phyloP scores from a whole-genome alignment of 2,797 vertebrate species.

The Pipistrellus nathusii region DNA sequence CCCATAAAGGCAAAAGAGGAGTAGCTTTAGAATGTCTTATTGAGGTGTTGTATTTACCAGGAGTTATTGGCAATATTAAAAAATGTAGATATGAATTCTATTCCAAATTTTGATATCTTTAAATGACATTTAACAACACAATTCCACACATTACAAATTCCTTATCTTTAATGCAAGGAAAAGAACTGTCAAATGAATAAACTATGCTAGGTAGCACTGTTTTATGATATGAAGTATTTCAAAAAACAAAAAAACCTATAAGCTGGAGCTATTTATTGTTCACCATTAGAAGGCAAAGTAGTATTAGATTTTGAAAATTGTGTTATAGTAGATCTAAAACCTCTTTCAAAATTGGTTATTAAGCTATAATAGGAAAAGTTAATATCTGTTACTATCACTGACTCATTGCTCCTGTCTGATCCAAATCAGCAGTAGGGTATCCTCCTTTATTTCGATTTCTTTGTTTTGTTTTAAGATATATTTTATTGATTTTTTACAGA shows the following conservation, averaged over 20 bases:
- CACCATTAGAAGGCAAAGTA: background rate
- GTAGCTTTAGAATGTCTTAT: constrained; percentile 17
- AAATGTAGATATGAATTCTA: constrained; percentile 33
- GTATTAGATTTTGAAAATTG: background rate
- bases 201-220: background rate
- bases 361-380: background rate
- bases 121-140: background rate
- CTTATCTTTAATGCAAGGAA: constrained; percentile 28
- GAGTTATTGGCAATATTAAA: constrained; percentile 21
- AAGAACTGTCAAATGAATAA: constrained; percentile 39
- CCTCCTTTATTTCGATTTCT: too few species aligned
- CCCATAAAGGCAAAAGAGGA: constrained; percentile 1
- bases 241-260: background rate
- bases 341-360: background rate
- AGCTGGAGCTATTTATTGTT: background rate
- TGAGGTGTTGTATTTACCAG: constrained; percentile 11
- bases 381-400: background rate
- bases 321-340: background rate
- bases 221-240: background rate
- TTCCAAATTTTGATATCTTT: constrained; percentile 14
- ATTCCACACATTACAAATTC: background rate
- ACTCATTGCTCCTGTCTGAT: constrained; percentile 14
- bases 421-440: background rate
- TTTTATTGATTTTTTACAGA: too few species aligned
- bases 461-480: too few species aligned